phyloP scores from a whole-genome alignment of 2,113 vertebrate genomes.

The Mirza zaza region DNA sequence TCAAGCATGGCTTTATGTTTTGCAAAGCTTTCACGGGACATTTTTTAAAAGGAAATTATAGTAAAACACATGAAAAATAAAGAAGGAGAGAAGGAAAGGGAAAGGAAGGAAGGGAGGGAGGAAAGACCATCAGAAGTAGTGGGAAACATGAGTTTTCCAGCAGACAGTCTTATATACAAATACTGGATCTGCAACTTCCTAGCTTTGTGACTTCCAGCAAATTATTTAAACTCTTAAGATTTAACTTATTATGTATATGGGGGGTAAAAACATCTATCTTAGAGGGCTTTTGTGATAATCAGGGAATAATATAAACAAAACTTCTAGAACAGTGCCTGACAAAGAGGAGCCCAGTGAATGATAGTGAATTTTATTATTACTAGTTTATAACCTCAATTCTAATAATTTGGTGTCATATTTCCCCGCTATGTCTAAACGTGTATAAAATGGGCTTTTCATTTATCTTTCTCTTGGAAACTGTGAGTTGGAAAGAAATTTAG shows the following conservation, averaged over 20 bases:
- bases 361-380: not conserved
- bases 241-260: not conserved
- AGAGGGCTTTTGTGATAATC: not conserved
- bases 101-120: not conserved
- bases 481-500: conserved; percentile 28
- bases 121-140: not conserved
- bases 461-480: conserved; percentile 16
- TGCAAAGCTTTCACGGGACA: not conserved
- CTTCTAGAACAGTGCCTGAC: not conserved
- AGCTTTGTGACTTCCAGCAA: not conserved
- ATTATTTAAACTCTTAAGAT: not conserved
- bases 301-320: not conserved
- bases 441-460: conserved; percentile 7
- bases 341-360: not conserved
- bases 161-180: not conserved
- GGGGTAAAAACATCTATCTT: not conserved
- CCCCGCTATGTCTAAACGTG: not conserved
- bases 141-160: not conserved
- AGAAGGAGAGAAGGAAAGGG: not conserved
- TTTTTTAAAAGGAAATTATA: not conserved
- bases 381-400: not conserved
- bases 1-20: not conserved
- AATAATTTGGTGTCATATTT: not conserved
- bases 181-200: not conserved
- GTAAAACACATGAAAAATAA: not conserved